These are phyloP conservation scores for Chaetops frenatus DNA, from an alignment of 2,113 vertebrate genomes.

Conservation along the genomic window DNA sequence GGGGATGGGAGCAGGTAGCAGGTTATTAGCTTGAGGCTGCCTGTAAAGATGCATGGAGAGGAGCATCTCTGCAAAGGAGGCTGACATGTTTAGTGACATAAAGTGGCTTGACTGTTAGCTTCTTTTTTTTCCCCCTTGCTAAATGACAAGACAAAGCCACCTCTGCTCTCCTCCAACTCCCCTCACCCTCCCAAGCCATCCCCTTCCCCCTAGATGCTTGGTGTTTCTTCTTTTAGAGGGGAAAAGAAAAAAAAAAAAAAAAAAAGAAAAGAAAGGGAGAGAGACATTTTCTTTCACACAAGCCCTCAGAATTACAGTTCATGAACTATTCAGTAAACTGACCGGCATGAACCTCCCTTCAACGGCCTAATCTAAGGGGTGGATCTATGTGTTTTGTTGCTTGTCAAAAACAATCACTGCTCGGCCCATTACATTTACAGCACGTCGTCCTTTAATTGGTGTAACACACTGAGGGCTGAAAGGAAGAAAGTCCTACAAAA, in stretches of 20 bases:
- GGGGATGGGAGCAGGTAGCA: not conserved
- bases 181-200: not conserved
- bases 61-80: not conserved
- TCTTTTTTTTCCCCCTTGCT: not conserved
- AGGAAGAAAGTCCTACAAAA: constrained; percentile 85
- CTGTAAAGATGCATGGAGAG: not conserved
- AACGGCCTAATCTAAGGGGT: constrained; percentile 98
- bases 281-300: constrained; percentile 79
- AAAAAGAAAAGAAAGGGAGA: constrained; percentile 46
- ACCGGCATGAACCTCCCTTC: constrained; percentile 90
- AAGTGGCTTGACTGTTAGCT: constrained; percentile 57
- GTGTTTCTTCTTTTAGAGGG: constrained; percentile 57
- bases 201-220: constrained; percentile 55
- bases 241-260: not conserved
- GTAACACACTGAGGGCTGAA: constrained; percentile 89
- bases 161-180: not conserved
- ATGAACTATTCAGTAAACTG: constrained; percentile 88
- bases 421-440: constrained; percentile 99
- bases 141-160: constrained; percentile 60
- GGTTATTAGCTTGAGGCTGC: not conserved
- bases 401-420: constrained; percentile 99
- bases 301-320: constrained; percentile 86
- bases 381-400: constrained; percentile 99
- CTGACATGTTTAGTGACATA: constrained; percentile 53
- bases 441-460: constrained; percentile 98